Conservation (phyloP, 1,140 invertebrate species). For the Dolichoris vasculosae region DNA sequence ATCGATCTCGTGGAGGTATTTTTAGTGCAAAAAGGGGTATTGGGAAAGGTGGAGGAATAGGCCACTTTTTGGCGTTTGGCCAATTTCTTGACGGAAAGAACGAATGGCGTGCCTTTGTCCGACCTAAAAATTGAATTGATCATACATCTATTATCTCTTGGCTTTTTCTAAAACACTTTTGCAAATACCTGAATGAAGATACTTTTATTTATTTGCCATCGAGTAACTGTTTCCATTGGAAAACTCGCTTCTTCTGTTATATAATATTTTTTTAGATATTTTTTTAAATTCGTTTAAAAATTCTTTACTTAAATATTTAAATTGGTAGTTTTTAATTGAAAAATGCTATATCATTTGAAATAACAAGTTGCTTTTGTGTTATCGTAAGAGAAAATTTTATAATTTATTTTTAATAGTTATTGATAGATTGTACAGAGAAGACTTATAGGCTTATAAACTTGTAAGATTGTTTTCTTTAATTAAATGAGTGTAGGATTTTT, state of each 20-base stretch:
- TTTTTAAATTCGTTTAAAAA: too few relatives aligned
- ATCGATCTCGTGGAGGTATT: conserved; percentile 33
- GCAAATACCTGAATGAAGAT: background rate
- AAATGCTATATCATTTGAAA: too few relatives aligned
- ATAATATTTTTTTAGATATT: background rate
- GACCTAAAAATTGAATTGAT: conserved; percentile 42
- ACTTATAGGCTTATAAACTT: too few relatives aligned
- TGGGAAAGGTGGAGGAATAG: conserved; percentile 35
- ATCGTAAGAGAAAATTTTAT: too few relatives aligned
- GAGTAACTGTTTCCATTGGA: background rate
- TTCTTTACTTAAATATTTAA: too few relatives aligned
- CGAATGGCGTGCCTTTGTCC: background rate
- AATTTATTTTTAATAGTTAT: too few relatives aligned
- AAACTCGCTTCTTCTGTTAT: background rate
- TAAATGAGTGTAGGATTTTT: too few relatives aligned
- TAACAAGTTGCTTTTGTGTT: too few relatives aligned
- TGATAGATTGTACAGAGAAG: too few relatives aligned
- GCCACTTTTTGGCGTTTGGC: background rate
- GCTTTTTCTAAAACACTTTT: background rate
- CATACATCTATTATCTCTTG: conserved; percentile 34
- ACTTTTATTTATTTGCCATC: conserved; percentile 6
- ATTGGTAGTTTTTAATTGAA: too few relatives aligned
- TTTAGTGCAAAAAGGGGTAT: conserved; percentile 38
- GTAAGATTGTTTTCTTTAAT: too few relatives aligned
- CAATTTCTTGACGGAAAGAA: conserved; percentile 32